These are phyloP conservation scores for Girardia tigrina DNA, from an alignment of 2,888 invertebrate genomes.

Conservation along the genomic window DNA sequence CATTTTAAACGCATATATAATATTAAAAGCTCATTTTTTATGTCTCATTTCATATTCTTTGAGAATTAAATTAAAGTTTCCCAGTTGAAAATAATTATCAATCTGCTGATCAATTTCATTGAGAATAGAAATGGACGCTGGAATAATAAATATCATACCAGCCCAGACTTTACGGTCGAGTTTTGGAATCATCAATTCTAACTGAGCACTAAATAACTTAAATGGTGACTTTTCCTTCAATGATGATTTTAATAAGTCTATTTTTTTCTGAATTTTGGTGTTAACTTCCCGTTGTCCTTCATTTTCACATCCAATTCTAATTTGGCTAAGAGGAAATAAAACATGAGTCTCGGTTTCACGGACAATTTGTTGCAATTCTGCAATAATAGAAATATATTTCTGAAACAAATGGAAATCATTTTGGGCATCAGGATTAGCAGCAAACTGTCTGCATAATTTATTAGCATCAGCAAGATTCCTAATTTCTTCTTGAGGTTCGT, in stretches of 20 bases:
- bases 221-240: background rate
- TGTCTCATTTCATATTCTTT: background rate
- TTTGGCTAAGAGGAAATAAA: constrained; percentile 24
- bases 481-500: background rate
- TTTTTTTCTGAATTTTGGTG: constrained; percentile 3
- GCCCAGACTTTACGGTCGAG: background rate
- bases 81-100: constrained; percentile 1
- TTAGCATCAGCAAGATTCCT: background rate
- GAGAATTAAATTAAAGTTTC: background rate
- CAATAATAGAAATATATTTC: background rate
- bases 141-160: background rate
- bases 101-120: constrained; percentile 13
- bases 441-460: background rate
- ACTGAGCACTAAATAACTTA: background rate
- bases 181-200: background rate
- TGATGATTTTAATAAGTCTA: background rate
- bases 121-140: background rate
- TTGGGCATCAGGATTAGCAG: background rate
- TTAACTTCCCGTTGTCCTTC: constrained; percentile 25
- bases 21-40: too few species aligned
- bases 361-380: background rate
- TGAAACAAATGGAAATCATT: background rate
- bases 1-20: too few species aligned
- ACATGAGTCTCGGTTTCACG: constrained; percentile 24
- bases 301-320: constrained; percentile 21